These are phyloP conservation scores for Dromococcyx pavoninus DNA, from an alignment of 2,797 vertebrate genomes.

Conservation along the genomic window DNA sequence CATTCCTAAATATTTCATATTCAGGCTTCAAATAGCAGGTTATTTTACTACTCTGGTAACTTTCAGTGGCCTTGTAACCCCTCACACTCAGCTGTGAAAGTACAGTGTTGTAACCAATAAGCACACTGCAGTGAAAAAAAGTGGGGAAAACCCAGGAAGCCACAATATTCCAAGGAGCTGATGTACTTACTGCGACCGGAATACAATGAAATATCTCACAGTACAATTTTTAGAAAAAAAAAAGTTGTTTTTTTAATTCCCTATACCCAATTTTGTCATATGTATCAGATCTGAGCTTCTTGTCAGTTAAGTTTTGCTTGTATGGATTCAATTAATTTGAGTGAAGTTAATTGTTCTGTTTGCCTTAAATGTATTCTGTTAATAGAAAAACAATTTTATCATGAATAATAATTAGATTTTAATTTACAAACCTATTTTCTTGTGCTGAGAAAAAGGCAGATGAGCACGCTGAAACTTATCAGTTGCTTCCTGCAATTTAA, in stretches of 20 bases:
- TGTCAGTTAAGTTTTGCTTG: background rate
- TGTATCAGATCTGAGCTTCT: background rate
- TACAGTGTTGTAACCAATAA: background rate
- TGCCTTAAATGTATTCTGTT: background rate
- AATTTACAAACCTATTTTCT: slow-evolving; percentile 76
- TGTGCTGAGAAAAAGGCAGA: slow-evolving; percentile 80
- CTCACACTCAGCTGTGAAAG: background rate
- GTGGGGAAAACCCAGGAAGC: background rate
- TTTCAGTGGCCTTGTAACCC: background rate
- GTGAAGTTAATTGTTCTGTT: background rate
- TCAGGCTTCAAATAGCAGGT: background rate
- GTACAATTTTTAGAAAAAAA: background rate
- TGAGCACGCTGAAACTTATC: slow-evolving; percentile 87
- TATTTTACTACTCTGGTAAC: background rate
- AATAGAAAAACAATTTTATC: background rate
- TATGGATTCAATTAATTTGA: background rate
- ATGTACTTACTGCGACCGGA: background rate
- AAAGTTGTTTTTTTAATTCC: background rate
- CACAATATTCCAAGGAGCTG: background rate
- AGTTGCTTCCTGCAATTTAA: slow-evolving; percentile 86
- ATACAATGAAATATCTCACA: background rate
- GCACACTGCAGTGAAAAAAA: background rate
- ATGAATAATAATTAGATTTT: background rate
- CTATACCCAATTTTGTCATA: background rate
- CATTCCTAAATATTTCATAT: background rate